Percentiles rank a stretch among this genome's conserved stretches.
These are phyloP conservation scores for Cryptotermes secundus DNA, from an alignment of 1,140 invertebrate genomes.

Conservation along the genomic window DNA sequence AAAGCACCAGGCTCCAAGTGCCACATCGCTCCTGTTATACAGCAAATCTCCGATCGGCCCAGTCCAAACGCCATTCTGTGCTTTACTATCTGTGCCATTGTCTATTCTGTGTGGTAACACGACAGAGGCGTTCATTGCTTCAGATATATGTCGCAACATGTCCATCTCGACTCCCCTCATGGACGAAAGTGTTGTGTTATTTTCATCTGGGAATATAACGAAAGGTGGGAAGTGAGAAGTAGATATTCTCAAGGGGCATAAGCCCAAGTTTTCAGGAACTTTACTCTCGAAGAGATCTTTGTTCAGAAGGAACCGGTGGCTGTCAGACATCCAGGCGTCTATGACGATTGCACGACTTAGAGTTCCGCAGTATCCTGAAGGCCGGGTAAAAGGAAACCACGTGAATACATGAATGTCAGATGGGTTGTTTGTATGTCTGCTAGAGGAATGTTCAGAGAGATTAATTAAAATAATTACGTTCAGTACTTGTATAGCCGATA, in stretches of 20 bases:
- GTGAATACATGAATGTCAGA: too few species aligned
- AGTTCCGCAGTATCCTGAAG: too few species aligned
- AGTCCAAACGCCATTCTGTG: neutral
- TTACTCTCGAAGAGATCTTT: neutral
- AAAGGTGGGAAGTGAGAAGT: neutral
- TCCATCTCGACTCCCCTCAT: neutral
- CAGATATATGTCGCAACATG: neutral
- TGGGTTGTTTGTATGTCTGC: too few species aligned
- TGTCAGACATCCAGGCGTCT: too few species aligned
- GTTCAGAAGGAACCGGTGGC: too few species aligned
- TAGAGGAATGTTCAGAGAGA: too few species aligned
- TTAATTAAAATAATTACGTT: too few species aligned
- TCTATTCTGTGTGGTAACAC: neutral
- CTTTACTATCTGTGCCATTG: too few species aligned
- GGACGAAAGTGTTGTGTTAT: neutral
- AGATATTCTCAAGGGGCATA: neutral
- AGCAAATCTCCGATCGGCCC: neutral
- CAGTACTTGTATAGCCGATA: too few species aligned
- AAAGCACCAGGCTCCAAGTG: neutral
- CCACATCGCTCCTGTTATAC: neutral
- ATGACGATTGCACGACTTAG: too few species aligned
- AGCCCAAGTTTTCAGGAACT: neutral
- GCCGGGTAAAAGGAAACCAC: too few species aligned
- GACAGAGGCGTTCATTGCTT: neutral
- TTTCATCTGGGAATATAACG: neutral